Base-by-base conservation (phyloP, 2,797 vertebrate genomes). In the Falco columbarius region DNA sequence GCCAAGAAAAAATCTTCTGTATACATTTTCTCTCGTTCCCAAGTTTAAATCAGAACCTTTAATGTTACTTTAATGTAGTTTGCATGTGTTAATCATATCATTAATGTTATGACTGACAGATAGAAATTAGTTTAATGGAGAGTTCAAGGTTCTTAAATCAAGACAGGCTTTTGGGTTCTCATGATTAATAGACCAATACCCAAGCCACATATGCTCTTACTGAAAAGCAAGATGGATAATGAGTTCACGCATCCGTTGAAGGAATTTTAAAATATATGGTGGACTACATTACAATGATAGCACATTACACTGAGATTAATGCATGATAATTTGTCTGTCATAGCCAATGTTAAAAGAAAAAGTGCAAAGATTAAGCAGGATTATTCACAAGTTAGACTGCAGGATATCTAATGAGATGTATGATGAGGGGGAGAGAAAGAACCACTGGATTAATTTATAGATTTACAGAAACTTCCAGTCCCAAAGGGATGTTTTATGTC, bases 131-230 rank as follows among this genome's bases (percentile, higher is more conserved):
- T 89, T 96, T 89, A 95, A 94, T 79, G 73, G 90, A 91, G 90
- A 96, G 86, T 67, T 93, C 90, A 89, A 81, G 70, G 76, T 96
- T 70, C 94, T 93, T 97, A 97, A 96, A 95, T 94, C 91, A 95
- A 79, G 94, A 70, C 82, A 90, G 93, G 76, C 73, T 95, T 97
- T 95, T 95, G 85, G 91, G 91, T 92, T 90, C 93, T 90, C 66
- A 34, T 94, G 88, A 96, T 95, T 93, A 95, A 96, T 90, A 70
- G 88, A 84, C 70, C 73, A 89, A 76, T 79, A 86, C 46, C 80
- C 90, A 76, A 59, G 82, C 70, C 86, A 86, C 91, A 80, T 86
- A 89, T 76, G 80, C 47, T 81, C 2, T 29, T 65, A 55, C 67
- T 86, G 80, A 61, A 95, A 38, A 81, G 76, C 66, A 92, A 81